A percentile compares a stretch with the other conserved stretches of the same genome.
These are phyloP conservation scores for Daboia siamensis DNA, from an alignment of 2,113 vertebrate species.

Conservation along the genomic window DNA sequence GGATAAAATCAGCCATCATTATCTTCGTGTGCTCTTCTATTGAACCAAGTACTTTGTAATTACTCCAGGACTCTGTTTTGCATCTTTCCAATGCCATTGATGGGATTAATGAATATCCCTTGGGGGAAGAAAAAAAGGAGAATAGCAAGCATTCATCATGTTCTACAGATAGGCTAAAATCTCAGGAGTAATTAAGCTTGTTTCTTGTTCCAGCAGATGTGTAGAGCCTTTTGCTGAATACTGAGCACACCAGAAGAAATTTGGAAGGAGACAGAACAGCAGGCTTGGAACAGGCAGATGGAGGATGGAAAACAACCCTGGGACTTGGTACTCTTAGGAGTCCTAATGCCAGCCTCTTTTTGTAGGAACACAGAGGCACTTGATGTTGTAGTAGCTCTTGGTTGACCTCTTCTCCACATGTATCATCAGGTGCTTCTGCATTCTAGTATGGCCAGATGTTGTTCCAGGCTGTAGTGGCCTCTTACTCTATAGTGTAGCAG, in stretches of 20 bases:
- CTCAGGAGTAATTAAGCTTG: conserved; percentile 72
- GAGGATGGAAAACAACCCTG: neutral
- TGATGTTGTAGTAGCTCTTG: neutral
- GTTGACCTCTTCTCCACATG: neutral
- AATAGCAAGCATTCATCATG: conserved; percentile 63
- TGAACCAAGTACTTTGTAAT: conserved; percentile 66
- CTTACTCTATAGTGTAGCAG: neutral
- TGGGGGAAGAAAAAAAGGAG: conserved; percentile 52
- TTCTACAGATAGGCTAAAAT: conserved; percentile 67
- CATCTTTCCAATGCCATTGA: conserved; percentile 65
- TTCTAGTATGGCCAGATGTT: neutral
- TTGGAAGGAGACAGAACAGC: conserved; percentile 39
- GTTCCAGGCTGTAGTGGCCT: neutral
- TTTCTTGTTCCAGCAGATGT: conserved; percentile 72
- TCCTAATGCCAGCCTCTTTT: neutral
- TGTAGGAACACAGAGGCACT: neutral
- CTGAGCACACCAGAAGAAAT: conserved; percentile 56
- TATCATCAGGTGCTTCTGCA: neutral
- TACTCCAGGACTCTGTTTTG: conserved; percentile 67
- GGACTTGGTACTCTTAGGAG: neutral
- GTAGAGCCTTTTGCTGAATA: conserved; percentile 54
- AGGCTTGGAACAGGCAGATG: conserved; percentile 6
- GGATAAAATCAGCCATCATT: conserved; percentile 66
- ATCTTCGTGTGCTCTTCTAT: conserved; percentile 63
- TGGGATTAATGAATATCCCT: conserved; percentile 69